Evolutionary conservation across 1,140 invertebrate species (phyloP).

Genomic region (Drosophila varians): DNA sequence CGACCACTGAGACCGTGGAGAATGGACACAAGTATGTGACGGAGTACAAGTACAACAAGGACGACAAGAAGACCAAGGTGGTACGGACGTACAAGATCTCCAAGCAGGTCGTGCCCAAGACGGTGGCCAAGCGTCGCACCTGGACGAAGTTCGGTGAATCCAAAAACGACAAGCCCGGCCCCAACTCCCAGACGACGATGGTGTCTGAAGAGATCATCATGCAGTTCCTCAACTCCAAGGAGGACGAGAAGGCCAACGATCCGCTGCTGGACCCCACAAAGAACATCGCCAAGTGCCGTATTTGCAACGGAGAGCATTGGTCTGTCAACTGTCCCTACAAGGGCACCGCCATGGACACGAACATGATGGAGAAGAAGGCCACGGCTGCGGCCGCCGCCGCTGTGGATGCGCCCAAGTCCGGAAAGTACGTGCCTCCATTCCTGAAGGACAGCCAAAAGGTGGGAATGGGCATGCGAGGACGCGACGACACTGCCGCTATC

Average conservation of each 20-base stretch:
- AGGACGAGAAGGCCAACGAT: constrained; percentile 93
- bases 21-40: constrained; percentile 96
- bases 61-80: constrained; percentile 94
- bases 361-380: constrained; percentile 84
- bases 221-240: constrained; percentile 94
- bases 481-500: constrained; percentile 94
- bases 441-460: constrained; percentile 92
- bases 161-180: constrained; percentile 94
- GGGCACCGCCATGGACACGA: constrained; percentile 90
- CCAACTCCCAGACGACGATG: constrained; percentile 97
- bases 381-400: constrained; percentile 66
- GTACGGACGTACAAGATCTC: constrained; percentile 96
- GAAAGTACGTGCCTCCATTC: constrained; percentile 94
- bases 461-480: constrained; percentile 87
- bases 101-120: constrained; percentile 95
- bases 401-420: constrained; percentile 84
- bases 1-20: constrained; percentile 91
- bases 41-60: constrained; percentile 96
- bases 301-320: constrained; percentile 98
- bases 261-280: constrained; percentile 84
- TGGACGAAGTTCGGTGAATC: constrained; percentile 98
- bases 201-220: constrained; percentile 98
- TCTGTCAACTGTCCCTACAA: constrained; percentile 98
- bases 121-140: constrained; percentile 95
- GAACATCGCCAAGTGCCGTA: constrained; percentile 95